These are phyloP conservation scores for Notiomystis cincta DNA, from an alignment of 2,113 vertebrate species.

Conservation along the genomic window DNA sequence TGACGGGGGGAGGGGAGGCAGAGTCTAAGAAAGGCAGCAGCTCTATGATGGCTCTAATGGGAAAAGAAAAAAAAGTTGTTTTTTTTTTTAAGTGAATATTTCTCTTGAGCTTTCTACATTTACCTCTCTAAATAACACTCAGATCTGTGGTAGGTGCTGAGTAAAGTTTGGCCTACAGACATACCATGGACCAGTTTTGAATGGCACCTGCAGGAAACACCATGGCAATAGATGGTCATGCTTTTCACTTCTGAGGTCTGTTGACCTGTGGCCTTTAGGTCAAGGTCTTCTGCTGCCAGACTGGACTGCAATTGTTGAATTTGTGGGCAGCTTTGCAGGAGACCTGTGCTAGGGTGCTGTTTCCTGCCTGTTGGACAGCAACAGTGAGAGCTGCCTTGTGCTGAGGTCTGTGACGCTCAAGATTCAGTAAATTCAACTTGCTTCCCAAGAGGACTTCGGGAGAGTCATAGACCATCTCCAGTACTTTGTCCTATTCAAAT, in stretches of 20 bases:
- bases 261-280: not conserved
- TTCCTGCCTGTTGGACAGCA: not conserved
- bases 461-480: not conserved
- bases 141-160: not conserved
- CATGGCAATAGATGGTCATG: not conserved
- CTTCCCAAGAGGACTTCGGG: not conserved
- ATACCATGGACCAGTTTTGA: not conserved
- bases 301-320: not conserved
- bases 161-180: not conserved
- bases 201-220: not conserved
- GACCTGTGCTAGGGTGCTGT: not conserved
- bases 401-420: not conserved
- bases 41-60: not conserved
- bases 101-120: not conserved
- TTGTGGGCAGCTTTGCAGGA: not conserved
- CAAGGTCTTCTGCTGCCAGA: not conserved
- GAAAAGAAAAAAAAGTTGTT: too few relatives aligned
- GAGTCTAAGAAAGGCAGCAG: not conserved
- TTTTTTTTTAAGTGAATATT: not conserved
- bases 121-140: not conserved
- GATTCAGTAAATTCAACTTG: not conserved
- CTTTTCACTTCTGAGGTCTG: not conserved
- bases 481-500: not conserved
- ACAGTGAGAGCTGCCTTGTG: not conserved
- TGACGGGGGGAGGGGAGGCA: rapidly evolving